phyloP scores from a whole-genome alignment of 2,113 vertebrate species.

The Colossoma macropomum region DNA sequence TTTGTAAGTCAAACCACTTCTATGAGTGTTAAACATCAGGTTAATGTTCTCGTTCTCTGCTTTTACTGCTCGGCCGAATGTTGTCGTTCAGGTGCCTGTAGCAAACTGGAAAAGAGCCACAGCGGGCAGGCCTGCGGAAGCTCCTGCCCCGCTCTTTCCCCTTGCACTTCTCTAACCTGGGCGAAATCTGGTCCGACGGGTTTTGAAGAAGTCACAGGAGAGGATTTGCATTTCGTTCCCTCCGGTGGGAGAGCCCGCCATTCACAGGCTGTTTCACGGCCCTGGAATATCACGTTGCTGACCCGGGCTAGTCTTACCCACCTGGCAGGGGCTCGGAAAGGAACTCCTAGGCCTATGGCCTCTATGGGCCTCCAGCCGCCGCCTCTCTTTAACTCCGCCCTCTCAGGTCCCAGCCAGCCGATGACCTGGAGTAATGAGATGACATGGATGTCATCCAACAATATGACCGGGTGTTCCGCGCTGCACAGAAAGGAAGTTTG shows the following conservation, averaged over 20 bases:
- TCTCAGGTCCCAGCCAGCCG: conserved; percentile 29
- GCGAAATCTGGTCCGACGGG: conserved; percentile 59
- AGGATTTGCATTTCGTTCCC: conserved; percentile 60
- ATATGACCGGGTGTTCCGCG: conserved; percentile 16
- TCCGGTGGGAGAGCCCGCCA: conserved; percentile 58
- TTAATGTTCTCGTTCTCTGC: too few species aligned
- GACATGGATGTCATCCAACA: conserved; percentile 45
- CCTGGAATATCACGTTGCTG: conserved; percentile 59
- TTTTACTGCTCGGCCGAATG: not conserved
- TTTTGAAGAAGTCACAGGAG: conserved; percentile 59
- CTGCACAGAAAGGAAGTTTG: conserved; percentile 20
- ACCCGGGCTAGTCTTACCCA: conserved; percentile 52
- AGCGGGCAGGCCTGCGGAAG: conserved; percentile 14
- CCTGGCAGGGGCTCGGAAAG: conserved; percentile 53
- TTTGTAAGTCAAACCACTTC: not conserved
- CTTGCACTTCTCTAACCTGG: conserved; percentile 27
- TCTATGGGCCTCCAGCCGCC: not conserved
- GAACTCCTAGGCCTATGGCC: conserved; percentile 44
- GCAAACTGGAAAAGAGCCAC: conserved; percentile 40
- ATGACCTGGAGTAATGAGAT: conserved; percentile 54
- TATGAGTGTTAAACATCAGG: not conserved
- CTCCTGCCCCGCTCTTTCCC: conserved; percentile 18
- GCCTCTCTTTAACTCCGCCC: conserved; percentile 15
- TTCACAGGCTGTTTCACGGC: conserved; percentile 59
- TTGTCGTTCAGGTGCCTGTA: conserved; percentile 9